Percentiles rank a stretch among this genome's conserved stretches.
These are phyloP conservation scores for Lasioglossum marginatum DNA, from an alignment of 2,888 invertebrate genomes.

Conservation along the genomic window DNA sequence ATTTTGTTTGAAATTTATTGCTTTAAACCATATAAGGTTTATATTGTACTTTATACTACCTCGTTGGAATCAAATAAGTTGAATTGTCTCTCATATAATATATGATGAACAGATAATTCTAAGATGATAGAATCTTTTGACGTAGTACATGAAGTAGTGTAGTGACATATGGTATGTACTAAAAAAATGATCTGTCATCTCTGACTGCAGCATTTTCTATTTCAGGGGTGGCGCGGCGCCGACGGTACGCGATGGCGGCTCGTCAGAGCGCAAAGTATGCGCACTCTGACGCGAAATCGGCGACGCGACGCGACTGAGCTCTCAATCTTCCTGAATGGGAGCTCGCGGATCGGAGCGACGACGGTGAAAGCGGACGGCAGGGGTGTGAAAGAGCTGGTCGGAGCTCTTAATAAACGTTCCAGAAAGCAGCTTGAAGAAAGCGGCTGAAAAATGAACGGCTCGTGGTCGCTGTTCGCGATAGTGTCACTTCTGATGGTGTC, in stretches of 20 bases:
- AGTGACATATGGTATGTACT: too few relatives aligned
- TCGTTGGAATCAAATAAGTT: too few relatives aligned
- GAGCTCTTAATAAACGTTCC: conserved; percentile 21
- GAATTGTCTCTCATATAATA: too few relatives aligned
- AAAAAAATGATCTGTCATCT: not conserved
- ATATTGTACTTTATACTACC: too few relatives aligned
- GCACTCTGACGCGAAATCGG: conserved; percentile 20
- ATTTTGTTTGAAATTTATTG: not conserved
- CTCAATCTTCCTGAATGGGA: conserved; percentile 51
- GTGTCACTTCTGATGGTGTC: conserved; percentile 46
- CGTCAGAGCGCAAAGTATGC: conserved; percentile 26
- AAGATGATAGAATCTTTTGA: not conserved
- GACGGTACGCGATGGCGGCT: conserved; percentile 38
- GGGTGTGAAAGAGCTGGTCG: not conserved
- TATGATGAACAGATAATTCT: not conserved
- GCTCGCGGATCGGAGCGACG: conserved; percentile 4
- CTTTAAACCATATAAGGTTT: too few relatives aligned
- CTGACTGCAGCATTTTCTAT: conserved; percentile 23
- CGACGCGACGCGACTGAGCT: conserved; percentile 29
- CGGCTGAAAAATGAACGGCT: conserved; percentile 46
- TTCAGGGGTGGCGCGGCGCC: conserved; percentile 27
- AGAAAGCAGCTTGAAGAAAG: not conserved
- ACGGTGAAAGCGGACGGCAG: conserved; percentile 19
- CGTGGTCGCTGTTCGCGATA: conserved; percentile 44
- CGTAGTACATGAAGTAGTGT: too few relatives aligned